Conservation (phyloP, 2,888 invertebrate genomes). For the Clanis bilineata region DNA sequence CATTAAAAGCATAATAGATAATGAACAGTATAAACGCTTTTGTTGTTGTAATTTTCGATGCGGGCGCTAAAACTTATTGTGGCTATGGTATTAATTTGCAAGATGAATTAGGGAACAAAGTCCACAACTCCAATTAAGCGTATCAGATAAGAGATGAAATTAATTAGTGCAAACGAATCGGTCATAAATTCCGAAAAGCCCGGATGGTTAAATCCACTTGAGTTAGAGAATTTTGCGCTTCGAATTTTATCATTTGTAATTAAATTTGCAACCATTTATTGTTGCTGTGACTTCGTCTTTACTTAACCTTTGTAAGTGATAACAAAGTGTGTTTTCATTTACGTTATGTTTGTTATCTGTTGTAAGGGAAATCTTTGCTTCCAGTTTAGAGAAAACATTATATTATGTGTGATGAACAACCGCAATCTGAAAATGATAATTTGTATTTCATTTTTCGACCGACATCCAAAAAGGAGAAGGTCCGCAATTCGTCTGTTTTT, state of each 20-base stretch:
- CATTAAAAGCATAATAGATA: background rate
- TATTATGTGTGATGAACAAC: too few relatives aligned
- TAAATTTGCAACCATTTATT: slow-evolving; percentile 38
- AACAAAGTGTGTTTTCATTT: background rate
- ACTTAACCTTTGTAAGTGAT: slow-evolving; percentile 1
- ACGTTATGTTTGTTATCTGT: background rate
- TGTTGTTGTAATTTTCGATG: slow-evolving; percentile 15
- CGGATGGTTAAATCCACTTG: slow-evolving; percentile 44
- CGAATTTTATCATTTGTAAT: slow-evolving; percentile 37
- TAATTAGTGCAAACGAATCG: slow-evolving; percentile 63
- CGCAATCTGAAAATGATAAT: too few relatives aligned
- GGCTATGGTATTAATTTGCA: slow-evolving; percentile 42
- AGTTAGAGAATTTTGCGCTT: slow-evolving; percentile 38
- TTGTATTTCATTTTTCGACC: too few relatives aligned
- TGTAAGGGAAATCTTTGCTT: background rate
- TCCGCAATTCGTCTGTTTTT: too few relatives aligned
- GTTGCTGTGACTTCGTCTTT: slow-evolving; percentile 27
- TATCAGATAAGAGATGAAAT: slow-evolving; percentile 64
- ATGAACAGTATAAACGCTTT: background rate
- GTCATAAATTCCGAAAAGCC: slow-evolving; percentile 56
- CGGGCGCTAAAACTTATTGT: slow-evolving; percentile 33
- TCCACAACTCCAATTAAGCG: slow-evolving; percentile 58
- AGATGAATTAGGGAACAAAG: slow-evolving; percentile 53
- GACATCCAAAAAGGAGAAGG: too few relatives aligned
- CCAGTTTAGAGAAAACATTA: background rate